A percentile compares a stretch with the other conserved stretches of the same genome.
Evolutionary conservation across 2,113 vertebrate genomes (phyloP).

Genomic region (Pagrus major): DNA sequence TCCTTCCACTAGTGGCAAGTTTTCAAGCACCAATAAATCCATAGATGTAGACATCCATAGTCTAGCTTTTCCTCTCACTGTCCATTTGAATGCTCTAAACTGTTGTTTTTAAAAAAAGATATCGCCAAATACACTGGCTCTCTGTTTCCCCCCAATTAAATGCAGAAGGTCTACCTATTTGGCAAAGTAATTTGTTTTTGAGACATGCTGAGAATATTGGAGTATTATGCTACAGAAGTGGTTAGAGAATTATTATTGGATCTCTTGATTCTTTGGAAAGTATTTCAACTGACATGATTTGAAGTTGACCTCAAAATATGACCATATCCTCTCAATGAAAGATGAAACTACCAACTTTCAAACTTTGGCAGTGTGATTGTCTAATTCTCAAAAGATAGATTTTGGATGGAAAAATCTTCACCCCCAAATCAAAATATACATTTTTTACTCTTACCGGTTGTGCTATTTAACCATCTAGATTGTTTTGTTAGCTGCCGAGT

Average conservation of each 20-base stretch:
- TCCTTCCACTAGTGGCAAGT: not conserved
- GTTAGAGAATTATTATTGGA: slow-evolving; percentile 18
- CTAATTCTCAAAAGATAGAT: not conserved
- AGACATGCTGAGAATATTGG: not conserved
- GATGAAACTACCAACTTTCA: not conserved
- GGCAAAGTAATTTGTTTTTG: not conserved
- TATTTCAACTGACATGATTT: slow-evolving; percentile 8
- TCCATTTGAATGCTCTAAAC: not conserved
- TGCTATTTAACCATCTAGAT: no score
- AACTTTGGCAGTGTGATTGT: not conserved
- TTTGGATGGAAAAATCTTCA: not conserved
- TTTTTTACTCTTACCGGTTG: no score
- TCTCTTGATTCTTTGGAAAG: slow-evolving; percentile 9
- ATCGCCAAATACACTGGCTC: not conserved
- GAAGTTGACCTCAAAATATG: not conserved
- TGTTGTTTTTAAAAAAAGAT: not conserved
- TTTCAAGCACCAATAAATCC: not conserved
- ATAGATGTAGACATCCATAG: not conserved
- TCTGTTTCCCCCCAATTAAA: not conserved
- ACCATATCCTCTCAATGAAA: slow-evolving; percentile 42
- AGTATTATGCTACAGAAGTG: not conserved
- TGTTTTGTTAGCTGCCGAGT: no score
- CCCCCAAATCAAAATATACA: no score
- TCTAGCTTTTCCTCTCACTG: not conserved
- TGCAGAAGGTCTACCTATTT: not conserved